Conservation (phyloP, 2,113 vertebrate genomes). For the Ranitomeya imitator region DNA sequence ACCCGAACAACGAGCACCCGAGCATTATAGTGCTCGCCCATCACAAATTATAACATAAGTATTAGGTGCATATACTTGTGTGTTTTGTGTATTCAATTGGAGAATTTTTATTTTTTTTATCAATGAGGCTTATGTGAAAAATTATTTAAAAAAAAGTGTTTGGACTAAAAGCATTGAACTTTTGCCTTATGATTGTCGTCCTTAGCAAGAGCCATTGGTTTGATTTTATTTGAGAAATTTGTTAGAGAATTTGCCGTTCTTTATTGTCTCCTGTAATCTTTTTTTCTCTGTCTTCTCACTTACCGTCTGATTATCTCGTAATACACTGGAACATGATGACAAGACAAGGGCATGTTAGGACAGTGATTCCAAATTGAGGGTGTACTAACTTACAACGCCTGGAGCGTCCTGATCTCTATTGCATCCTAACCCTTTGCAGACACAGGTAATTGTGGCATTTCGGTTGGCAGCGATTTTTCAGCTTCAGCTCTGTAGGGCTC, state of each 20-base stretch:
- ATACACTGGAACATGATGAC: neutral
- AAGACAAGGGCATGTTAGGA: neutral
- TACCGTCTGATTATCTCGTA: neutral
- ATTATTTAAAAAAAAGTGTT: no score
- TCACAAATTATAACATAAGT: no score
- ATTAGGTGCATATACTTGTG: no score
- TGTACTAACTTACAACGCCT: neutral
- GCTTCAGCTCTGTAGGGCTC: neutral
- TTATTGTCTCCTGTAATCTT: neutral
- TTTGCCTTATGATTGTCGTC: no score
- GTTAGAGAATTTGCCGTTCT: neutral
- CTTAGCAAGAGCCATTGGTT: no score
- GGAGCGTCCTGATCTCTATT: neutral
- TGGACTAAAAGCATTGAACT: no score
- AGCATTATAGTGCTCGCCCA: no score
- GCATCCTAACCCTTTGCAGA: neutral
- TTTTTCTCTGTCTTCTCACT: neutral
- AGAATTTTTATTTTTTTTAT: no score
- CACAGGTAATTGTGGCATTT: neutral
- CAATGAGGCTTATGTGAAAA: no score
- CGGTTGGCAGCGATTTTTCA: neutral
- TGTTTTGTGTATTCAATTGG: no score
- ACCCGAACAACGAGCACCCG: no score
- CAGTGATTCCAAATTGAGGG: neutral
- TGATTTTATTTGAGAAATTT: neutral